Base-by-base conservation (phyloP, 2,888 invertebrate genomes). In the Nowickia ferox region DNA sequence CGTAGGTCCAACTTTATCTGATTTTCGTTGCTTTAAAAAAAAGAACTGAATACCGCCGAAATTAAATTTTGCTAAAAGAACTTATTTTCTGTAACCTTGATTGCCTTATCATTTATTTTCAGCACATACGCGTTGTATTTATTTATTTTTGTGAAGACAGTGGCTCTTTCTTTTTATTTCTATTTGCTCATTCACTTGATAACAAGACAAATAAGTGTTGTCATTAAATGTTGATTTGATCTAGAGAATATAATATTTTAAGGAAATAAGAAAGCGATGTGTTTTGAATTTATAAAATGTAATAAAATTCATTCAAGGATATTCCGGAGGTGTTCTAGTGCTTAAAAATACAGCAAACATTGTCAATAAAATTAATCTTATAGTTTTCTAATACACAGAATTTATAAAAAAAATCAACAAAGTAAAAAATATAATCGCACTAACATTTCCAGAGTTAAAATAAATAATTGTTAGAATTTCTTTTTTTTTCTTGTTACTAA, bases 161-260 rank as follows among this genome's bases (percentile, higher is more conserved):
- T 30, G 0, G 5, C 30, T 6, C 30, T 6, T 30, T 6, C 6
- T 30, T 30, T 30, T 30, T 30, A 30, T 30, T 30, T 30, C 30
- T 30, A 30, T 30, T 30, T 55, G 38, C n/a, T 68, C 46, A 59
- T 46, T 17, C 40, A 57, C 46, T 5, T 40, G 42, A 63, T 57
- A 76, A 46, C 4, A 57, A 76, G 57, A 57, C 57, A 66, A 66
- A 59, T 19, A 22, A 53, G 53, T 53, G 19, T 53, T 53, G 22
- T 10, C 11, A 17, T 3, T 53, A 11, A 17, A 19, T 59, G 57
- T 38, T 59, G 30, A 59, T 59, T 59, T 19, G 2, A 59, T 59
- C 9, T 30, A 4, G 30, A n/a, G 57, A 38, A n/a, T 30, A 57
- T 13, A 38, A n/a, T 30, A 57, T 13, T 57, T 30, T 22, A 61